A percentile compares a stretch with the other conserved stretches of the same genome.
Evolutionary conservation across 2,113 vertebrate species (phyloP).

Genomic region (Trachemys scripta): DNA sequence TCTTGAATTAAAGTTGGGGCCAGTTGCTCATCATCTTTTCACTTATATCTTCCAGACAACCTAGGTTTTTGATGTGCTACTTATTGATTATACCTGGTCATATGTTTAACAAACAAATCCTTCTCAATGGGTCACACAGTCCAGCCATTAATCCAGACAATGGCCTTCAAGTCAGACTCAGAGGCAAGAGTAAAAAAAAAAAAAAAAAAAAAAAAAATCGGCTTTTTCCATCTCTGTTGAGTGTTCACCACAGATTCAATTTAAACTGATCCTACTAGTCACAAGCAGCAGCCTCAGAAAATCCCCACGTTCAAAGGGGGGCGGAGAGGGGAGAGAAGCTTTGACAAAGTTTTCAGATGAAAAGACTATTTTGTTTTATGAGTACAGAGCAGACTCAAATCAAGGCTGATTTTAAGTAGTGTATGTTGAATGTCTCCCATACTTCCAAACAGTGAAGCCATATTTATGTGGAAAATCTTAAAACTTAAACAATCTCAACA

Average conservation of each 20-base stretch:
- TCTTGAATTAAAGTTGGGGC: not conserved
- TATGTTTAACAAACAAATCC: not conserved
- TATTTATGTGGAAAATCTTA: not conserved
- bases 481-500: fast-evolving
- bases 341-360: not conserved
- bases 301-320: not conserved
- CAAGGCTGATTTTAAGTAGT: not conserved
- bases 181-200: not conserved
- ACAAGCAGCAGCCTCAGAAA: not conserved
- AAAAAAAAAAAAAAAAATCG: not conserved
- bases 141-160: not conserved
- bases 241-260: not conserved
- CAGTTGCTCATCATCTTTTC: not conserved
- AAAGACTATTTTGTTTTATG: not conserved
- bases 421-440: not conserved
- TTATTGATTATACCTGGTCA: not conserved
- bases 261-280: not conserved
- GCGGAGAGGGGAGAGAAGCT: not conserved
- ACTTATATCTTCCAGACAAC: not conserved
- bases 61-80: not conserved
- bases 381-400: not conserved
- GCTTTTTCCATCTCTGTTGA: constrained; percentile 5
- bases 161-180: not conserved
- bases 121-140: not conserved
- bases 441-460: not conserved